These are phyloP conservation scores for Eretmodus cyanostictus DNA, from an alignment of 2,113 vertebrate species.

Conservation along the genomic window DNA sequence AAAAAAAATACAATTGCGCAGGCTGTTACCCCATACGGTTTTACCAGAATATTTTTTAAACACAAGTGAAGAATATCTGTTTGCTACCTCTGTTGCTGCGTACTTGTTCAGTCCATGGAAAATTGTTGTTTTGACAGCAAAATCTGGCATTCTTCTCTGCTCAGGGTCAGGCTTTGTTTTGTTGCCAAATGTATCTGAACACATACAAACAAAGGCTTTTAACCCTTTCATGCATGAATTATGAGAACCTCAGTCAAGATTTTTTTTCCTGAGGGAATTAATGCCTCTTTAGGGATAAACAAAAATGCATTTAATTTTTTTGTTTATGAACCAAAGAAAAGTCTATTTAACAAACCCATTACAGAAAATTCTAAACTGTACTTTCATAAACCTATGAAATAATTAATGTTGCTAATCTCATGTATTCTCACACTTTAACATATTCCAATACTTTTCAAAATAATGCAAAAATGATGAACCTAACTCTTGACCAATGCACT, in stretches of 20 bases:
- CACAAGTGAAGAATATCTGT: not conserved
- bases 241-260: not conserved
- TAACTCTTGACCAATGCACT: not conserved
- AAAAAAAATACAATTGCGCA: not conserved
- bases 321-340: not conserved
- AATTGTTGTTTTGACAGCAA: not conserved
- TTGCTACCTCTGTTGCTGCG: not conserved
- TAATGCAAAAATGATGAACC: not conserved
- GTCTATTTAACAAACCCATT: not conserved
- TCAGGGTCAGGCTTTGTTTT: not conserved
- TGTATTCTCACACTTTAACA: not conserved
- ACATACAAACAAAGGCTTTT: not conserved
- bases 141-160: not conserved
- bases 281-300: not conserved
- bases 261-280: not conserved
- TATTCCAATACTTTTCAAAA: not conserved
- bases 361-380: fast-evolving
- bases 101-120: not conserved
- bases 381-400: not conserved
- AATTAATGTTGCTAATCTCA: not conserved
- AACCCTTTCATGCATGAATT: not conserved
- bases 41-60: not conserved
- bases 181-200: not conserved
- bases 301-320: not conserved
- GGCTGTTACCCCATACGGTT: not conserved